A percentile compares a stretch with the other conserved stretches of the same genome.
Evolutionary conservation across 2,113 vertebrate species (phyloP).

Genomic region (Opisthocomus hoazin): DNA sequence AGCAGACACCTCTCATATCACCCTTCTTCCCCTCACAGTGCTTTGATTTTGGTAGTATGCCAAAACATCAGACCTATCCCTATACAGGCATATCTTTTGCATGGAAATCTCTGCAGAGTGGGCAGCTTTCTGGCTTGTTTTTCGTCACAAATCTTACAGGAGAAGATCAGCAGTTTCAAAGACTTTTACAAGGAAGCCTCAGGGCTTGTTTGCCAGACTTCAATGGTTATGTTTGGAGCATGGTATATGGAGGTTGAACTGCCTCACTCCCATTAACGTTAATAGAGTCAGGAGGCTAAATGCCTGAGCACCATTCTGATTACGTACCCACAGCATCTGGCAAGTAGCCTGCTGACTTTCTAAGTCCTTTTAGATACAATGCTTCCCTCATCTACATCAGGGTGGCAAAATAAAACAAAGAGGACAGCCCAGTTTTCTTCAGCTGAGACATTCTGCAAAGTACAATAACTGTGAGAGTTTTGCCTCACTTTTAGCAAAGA

Average conservation of each 20-base stretch:
- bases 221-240: not conserved
- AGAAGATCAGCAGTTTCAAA: conserved; percentile 34
- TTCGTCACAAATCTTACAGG: not conserved
- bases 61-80: not conserved
- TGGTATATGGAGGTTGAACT: not conserved
- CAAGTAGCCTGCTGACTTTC: not conserved
- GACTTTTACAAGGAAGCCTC: conserved; percentile 32
- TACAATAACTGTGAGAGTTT: not conserved
- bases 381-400: not conserved
- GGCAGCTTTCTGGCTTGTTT: conserved; percentile 6
- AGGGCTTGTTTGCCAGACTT: conserved; percentile 31
- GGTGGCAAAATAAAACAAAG: not conserved
- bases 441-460: not conserved
- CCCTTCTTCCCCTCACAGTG: not conserved
- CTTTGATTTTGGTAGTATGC: not conserved
- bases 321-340: not conserved
- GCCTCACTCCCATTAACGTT: conserved; percentile 6
- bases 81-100: not conserved
- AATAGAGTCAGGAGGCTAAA: not conserved
- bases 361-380: not conserved
- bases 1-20: not conserved
- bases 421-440: not conserved
- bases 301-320: not conserved
- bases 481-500: not conserved
- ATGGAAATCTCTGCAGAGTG: not conserved